Conservation (phyloP, 2,888 invertebrate species). For the Cheilosia pagana region DNA sequence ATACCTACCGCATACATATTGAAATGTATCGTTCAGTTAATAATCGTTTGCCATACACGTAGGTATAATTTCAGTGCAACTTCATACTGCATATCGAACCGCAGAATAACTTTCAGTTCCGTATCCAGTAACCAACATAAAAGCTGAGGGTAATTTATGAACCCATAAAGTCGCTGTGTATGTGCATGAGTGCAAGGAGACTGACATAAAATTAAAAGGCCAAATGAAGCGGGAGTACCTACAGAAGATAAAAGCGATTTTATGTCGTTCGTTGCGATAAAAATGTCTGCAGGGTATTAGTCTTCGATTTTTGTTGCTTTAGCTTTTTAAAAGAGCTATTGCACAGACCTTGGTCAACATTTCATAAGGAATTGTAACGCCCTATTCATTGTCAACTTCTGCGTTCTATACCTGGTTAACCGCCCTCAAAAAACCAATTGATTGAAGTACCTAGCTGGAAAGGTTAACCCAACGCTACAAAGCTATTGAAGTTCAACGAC, state of each 20-base stretch:
- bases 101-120: constrained; percentile 27
- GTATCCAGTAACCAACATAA: constrained; percentile 17
- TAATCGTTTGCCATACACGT: background rate
- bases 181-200: background rate
- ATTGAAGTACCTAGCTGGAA: constrained; percentile 1
- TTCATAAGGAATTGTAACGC: no score
- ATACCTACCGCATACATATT: background rate
- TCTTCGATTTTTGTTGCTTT: no score
- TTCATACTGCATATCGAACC: constrained; percentile 6
- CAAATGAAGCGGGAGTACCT: background rate
- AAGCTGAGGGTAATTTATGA: constrained; percentile 2
- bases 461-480: constrained; percentile 7
- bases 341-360: no score
- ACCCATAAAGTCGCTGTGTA: background rate
- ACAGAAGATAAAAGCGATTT: no score
- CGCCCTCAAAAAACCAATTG: background rate
- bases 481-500: constrained; percentile 46
- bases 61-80: background rate
- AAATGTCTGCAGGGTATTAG: no score
- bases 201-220: background rate
- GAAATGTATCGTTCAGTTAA: background rate
- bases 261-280: no score
- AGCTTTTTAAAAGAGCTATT: no score
- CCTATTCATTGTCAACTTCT: no score
- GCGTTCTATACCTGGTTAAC: no score